A percentile compares a stretch with the other conserved stretches of the same genome.
phyloP scores from a whole-genome alignment of 2,797 vertebrate species.

The Xenentodon cancila region DNA sequence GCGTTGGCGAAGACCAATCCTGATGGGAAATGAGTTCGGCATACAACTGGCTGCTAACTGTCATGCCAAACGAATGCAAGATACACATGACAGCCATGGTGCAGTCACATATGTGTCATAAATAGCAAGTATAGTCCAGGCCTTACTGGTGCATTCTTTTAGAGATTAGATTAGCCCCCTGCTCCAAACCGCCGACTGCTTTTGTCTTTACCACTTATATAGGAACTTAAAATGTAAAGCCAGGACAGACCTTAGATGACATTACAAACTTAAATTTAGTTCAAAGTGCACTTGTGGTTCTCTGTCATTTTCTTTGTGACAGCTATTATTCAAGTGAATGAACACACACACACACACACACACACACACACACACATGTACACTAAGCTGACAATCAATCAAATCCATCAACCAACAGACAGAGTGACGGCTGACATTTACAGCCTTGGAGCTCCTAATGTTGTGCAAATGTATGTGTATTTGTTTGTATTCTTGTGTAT shows the following conservation, averaged over 20 bases:
- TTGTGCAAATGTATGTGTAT: slow-evolving; percentile 19
- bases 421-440: slow-evolving; percentile 72
- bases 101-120: too few relatives aligned
- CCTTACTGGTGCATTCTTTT: too few relatives aligned
- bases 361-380: slow-evolving; percentile 12
- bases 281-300: slow-evolving; percentile 13
- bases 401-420: slow-evolving; percentile 66
- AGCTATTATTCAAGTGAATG: slow-evolving; percentile 18
- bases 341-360: slow-evolving; percentile 15
- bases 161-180: too few relatives aligned
- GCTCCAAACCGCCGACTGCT: too few relatives aligned
- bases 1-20: too few relatives aligned
- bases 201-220: too few relatives aligned
- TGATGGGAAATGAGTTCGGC: too few relatives aligned
- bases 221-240: not conserved
- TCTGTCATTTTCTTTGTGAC: slow-evolving; percentile 24
- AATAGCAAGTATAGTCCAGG: too few relatives aligned
- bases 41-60: too few relatives aligned
- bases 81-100: too few relatives aligned
- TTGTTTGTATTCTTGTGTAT: slow-evolving; percentile 14
- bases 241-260: not conserved
- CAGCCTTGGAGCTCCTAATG: slow-evolving; percentile 45
- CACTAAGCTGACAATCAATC: slow-evolving; percentile 54
- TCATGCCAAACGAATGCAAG: too few relatives aligned
- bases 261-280: slow-evolving; percentile 1